phyloP scores from a whole-genome alignment of 2,113 vertebrate genomes.

The Setophaga kirtlandii region DNA sequence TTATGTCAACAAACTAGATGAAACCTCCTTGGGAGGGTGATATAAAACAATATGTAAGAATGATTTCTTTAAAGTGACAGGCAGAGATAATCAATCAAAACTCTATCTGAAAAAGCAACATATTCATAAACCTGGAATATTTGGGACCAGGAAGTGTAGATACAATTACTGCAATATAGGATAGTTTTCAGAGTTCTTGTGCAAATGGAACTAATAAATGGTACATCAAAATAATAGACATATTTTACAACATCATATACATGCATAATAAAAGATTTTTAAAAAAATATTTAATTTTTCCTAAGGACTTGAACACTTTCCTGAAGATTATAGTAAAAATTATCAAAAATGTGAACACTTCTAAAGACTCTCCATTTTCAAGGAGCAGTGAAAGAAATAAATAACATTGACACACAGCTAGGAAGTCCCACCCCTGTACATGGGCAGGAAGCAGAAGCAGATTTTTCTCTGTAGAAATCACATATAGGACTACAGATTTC shows the following conservation, averaged over 20 bases:
- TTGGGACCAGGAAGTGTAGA: neutral
- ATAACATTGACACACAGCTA: neutral
- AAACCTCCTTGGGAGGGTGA: constrained; percentile 49
- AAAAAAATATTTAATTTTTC: neutral
- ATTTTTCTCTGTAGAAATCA: neutral
- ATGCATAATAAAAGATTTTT: neutral
- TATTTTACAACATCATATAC: neutral
- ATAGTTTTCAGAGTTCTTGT: neutral
- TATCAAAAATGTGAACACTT: neutral
- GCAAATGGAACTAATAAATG: neutral
- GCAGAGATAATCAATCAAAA: constrained; percentile 49
- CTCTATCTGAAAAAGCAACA: neutral
- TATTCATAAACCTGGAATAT: constrained; percentile 9
- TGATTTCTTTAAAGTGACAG: constrained; percentile 58
- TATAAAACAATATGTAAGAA: constrained; percentile 55
- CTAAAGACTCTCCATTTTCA: neutral
- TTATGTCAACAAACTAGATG: constrained; percentile 67
- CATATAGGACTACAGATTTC: neutral
- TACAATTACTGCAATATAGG: neutral
- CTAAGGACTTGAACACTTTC: neutral
- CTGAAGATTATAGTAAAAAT: neutral
- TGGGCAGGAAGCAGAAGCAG: neutral
- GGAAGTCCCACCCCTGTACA: neutral
- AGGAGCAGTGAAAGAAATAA: neutral
- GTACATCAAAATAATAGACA: neutral